Evolutionary conservation across 2,888 invertebrate species (phyloP), one percentile per base, ranked within the genome.

Genomic region (Stomorhina lunata): DNA sequence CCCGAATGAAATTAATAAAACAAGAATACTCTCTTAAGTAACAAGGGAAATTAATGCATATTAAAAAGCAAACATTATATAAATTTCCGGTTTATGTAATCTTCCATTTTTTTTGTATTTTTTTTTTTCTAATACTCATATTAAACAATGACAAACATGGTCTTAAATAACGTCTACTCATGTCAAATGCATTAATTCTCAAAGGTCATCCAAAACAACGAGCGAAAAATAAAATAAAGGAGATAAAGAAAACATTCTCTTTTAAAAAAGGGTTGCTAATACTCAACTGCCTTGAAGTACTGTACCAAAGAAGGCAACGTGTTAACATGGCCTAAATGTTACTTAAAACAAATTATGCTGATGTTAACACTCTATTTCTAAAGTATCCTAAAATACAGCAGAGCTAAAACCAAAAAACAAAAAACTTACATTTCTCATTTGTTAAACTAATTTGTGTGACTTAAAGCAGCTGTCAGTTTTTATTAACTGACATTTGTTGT

Each of bases 401-500:
- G 12, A 25, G 20, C 7, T n/a, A 27, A 25, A 55, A 25, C 10
- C 15, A n/a, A n/a, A n/a, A n/a, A 29, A 48, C 6, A 10, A 17
- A 29, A 27, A 12, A 40, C 7, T 65, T 45, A 10, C 20, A 10
- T 20, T 45, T 63, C 15, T 34, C 45, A 43, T 71, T 81, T 69
- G 22, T 53, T 55, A 34, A 37, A 76, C 45, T 69, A 76, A 81
- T 81, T 81, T 55, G 53, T 81, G 78, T 59, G 81, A 78, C 73
- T 66, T 45, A 71, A 40, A 78, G 71, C 83, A 83, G 77, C 80
- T 81, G 83, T 78, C 78, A 81, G 17, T 34, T 72, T 71, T 80
- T 73, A 81, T 68, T 72, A 68, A 69, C 57, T 63, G 50, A 61
- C 48, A 78, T 65, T 80, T 73, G 55, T 68, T 73, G 34, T 61